These are phyloP conservation scores for Forbesichthys papilliferus DNA, from an alignment of 2,113 vertebrate species.

Conservation along the genomic window DNA sequence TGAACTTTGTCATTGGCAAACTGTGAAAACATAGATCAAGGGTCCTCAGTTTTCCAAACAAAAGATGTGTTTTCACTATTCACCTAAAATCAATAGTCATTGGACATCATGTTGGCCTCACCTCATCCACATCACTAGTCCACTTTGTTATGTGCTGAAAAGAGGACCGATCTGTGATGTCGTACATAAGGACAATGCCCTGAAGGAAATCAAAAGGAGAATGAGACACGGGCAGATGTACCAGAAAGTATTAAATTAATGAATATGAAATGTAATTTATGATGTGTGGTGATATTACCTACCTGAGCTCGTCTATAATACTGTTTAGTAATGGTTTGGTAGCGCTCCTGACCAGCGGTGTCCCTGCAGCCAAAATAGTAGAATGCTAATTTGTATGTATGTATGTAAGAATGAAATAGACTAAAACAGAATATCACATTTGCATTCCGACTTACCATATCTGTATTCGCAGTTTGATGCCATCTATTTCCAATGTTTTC, in stretches of 20 bases:
- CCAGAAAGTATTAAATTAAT: neutral
- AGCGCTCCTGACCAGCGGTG: conserved; percentile 95
- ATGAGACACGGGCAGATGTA: neutral
- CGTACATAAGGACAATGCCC: conserved; percentile 96
- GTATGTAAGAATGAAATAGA: no score
- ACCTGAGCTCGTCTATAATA: conserved; percentile 97
- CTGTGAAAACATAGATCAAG: conserved; percentile 60
- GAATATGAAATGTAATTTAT: neutral
- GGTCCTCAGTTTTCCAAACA: no score
- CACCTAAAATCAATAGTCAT: no score
- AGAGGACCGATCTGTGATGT: conserved; percentile 88
- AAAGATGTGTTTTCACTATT: no score
- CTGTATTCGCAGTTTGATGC: conserved; percentile 78
- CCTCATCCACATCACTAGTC: conserved; percentile 95
- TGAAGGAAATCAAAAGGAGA: conserved; percentile 46
- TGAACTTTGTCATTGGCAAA: conserved; percentile 86
- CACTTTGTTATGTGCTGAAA: conserved; percentile 97
- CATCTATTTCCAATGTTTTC: conserved; percentile 80
- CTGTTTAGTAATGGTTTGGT: conserved; percentile 97
- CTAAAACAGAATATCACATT: neutral
- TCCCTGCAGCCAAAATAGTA: conserved; percentile 80
- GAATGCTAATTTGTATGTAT: neutral
- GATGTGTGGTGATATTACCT: conserved; percentile 20
- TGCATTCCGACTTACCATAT: conserved; percentile 72
- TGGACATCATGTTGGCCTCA: conserved; percentile 57